Evolutionary conservation across 2,888 invertebrate species (phyloP), one percentile per base, ranked within the genome.

Genomic region (Epinotia bilunana): DNA sequence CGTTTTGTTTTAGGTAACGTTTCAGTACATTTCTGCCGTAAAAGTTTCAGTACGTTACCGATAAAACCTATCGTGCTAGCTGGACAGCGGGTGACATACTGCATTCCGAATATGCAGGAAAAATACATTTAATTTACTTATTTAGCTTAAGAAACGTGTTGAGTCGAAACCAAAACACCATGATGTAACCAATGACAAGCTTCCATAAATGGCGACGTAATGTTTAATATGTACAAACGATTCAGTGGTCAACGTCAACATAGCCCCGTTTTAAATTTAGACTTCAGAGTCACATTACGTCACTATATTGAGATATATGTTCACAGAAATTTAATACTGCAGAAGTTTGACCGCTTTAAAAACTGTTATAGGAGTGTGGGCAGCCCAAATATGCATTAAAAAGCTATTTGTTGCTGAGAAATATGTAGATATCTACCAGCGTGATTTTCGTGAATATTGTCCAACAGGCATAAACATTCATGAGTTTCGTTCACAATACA

Each of bases 261-360:
- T 67, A 55, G 46, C 61, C 43, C 61, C 53, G 67, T 67, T 75
- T 75, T 74, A 74, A 74, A 71, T 65, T 71, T 74, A 74, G 75
- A 75, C 71, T 55, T 55, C 43, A 72, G 67, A 61, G 71, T 70
- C 33, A 65, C 18, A 71, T 75, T 75, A 57, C 75, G 65, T 75
- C 75, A 75, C 65, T 57, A 18, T 20, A n/a, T 60, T 20, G 39
- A 72, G 49, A 61, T 46, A 43, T 16, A 33, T 20, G 53, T 11
- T 28, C 33, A 62, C 70, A 69, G 43, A 46, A 69, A 58, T 7
- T 58, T n/a, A n/a, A 58, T 43, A 58, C 7, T 16, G 43, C 68
- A 58, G 57, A 58, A 55, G 65, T 67, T 3, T 57, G 20, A 67
- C 23, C 20, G 4, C 18, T 39, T 9, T 39, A 39, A 23, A 23